Percentiles rank a stretch among this genome's conserved stretches.
Evolutionary conservation across 2,113 vertebrate species (phyloP).

Genomic region (Bungarus multicinctus): DNA sequence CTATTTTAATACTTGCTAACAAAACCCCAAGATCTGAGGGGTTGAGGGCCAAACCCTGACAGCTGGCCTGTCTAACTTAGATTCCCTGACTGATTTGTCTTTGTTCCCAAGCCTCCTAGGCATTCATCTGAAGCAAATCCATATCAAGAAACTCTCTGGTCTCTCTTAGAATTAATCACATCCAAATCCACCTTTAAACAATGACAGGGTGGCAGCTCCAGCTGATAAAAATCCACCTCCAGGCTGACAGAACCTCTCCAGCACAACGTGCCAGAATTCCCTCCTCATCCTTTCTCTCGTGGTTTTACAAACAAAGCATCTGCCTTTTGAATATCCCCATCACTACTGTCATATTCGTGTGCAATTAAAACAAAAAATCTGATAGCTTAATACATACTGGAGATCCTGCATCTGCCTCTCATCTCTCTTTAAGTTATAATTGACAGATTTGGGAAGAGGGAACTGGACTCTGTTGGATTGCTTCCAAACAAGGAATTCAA

Average conservation of each 20-base stretch:
- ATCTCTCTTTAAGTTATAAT: constrained; percentile 62
- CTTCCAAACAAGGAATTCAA: constrained; percentile 63
- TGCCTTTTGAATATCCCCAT: constrained; percentile 65
- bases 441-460: constrained; percentile 67
- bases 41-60: constrained; percentile 13
- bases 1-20: not conserved
- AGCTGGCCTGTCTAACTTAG: constrained; percentile 21
- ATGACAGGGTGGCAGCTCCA: constrained; percentile 20
- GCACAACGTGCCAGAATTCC: constrained; percentile 26
- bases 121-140: constrained; percentile 2
- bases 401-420: constrained; percentile 49
- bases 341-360: constrained; percentile 60
- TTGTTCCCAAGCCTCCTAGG: not conserved
- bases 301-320: constrained; percentile 51
- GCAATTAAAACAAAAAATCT: constrained; percentile 1
- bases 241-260: constrained; percentile 15
- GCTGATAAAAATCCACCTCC: constrained; percentile 26
- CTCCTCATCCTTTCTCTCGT: constrained; percentile 23
- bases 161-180: constrained; percentile 42
- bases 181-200: constrained; percentile 30
- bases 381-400: constrained; percentile 68
- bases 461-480: constrained; percentile 59
- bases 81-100: constrained; percentile 15
- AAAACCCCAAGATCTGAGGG: not conserved
- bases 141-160: constrained; percentile 29